Conservation (phyloP, 2,113 vertebrate species). For the Equus quagga region DNA sequence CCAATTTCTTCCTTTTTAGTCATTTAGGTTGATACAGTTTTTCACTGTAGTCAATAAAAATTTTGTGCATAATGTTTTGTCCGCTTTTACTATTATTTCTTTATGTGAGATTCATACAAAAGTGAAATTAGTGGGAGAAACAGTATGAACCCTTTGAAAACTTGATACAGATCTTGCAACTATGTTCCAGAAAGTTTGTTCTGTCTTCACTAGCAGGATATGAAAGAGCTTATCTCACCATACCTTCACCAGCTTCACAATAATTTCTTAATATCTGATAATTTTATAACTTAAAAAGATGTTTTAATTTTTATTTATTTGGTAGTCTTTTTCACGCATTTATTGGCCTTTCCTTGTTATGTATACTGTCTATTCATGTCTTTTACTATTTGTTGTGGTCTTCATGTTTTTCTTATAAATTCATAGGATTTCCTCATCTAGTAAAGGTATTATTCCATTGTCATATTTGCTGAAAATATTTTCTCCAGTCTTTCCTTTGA, state of each 20-base stretch:
- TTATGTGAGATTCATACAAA: slow-evolving; percentile 26
- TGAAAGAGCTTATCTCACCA: neutral
- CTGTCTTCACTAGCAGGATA: neutral
- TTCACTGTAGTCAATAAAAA: neutral
- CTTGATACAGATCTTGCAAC: neutral
- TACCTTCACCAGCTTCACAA: neutral
- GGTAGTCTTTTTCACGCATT: neutral
- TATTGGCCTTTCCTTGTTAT: neutral
- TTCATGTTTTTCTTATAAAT: neutral
- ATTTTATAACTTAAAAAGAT: neutral
- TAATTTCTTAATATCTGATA: slow-evolving; percentile 21
- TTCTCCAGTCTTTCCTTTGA: neutral
- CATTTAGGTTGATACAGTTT: neutral
- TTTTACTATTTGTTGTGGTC: neutral
- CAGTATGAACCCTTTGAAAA: neutral
- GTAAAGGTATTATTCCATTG: neutral
- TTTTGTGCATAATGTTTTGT: neutral
- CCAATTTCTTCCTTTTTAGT: neutral
- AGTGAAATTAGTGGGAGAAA: neutral
- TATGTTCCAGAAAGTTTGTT: neutral
- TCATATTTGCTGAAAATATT: neutral
- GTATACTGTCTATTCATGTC: neutral
- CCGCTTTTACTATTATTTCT: neutral
- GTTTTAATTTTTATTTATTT: slow-evolving; percentile 17
- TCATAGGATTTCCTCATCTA: neutral